Conservation (phyloP, 2,113 vertebrate species). For the Otus sunia region DNA sequence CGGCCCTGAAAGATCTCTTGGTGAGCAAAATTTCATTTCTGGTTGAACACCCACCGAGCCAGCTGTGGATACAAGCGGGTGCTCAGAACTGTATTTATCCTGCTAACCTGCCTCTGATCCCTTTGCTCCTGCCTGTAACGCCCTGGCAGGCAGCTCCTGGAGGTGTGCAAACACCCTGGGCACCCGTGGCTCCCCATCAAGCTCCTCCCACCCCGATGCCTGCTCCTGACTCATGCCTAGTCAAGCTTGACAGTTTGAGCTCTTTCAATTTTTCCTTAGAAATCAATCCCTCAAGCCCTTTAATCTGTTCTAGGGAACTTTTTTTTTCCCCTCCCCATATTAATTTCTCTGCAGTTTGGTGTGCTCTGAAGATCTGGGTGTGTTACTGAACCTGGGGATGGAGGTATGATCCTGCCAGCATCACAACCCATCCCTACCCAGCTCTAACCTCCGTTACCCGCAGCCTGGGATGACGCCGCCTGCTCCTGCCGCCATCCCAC, state of each 20-base stretch:
- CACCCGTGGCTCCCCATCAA: neutral
- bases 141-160: neutral
- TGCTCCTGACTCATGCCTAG: neutral
- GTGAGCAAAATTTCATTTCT: constrained; percentile 22
- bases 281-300: neutral
- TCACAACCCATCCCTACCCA: neutral
- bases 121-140: neutral
- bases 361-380: neutral
- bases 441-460: neutral
- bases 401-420: neutral
- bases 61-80: neutral
- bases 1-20: neutral
- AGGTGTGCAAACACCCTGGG: neutral
- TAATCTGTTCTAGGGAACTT: neutral
- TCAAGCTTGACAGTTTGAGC: constrained; percentile 1
- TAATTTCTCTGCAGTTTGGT: neutral
- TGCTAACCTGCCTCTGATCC: neutral
- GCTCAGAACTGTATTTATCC: neutral
- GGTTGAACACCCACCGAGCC: neutral
- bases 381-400: neutral
- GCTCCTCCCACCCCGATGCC: no score
- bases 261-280: constrained; percentile 17
- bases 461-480: neutral
- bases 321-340: neutral
- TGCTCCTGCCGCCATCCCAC: neutral